Evolutionary conservation across 2,113 vertebrate genomes (phyloP), one percentile per base, ranked within the genome.

Genomic region (Oreocharis arfaki): DNA sequence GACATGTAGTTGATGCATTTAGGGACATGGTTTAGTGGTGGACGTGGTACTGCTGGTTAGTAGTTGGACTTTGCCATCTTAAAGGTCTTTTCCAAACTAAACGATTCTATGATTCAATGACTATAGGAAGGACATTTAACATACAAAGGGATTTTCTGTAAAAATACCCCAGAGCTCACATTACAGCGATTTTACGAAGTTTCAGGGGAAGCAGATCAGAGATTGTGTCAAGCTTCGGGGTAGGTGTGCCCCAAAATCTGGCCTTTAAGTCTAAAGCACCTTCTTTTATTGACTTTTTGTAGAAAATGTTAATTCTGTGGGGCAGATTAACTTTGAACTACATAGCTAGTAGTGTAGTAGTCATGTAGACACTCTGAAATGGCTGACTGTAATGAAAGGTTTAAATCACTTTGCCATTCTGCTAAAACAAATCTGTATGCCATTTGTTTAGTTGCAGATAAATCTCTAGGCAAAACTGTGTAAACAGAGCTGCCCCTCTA

Each of bases 391-490:
- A 90, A 90, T 61, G 19, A 91, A 89, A 93, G 44, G 61, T 83
- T 93, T 87, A 77, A 65, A 57, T 61, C 0, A 4, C 55, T 86
- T 46, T 84, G 68, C 28, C 33, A 26, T 78, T 78, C 42, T 92
- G 63, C 41, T 92, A 50, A 67, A 96, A 68, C 49, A 89, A 90
- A 80, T 87, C 49, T 84, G 47, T 39, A 56, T 50, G 65, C 69
- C 23, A 57, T 91, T 95, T 97, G 39, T 91, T 96, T 94, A 88
- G 88, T 32, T 79, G 63, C 71, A 91, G 92, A 86, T 60, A 96
- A 93, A 80, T 90, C 80, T 89, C 84, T 44, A 53, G 47, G 50
- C 78, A 83, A 86, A 91, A 77, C 87, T 75, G 53, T 53, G 68
- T 74, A 84, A 94, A 77, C 61, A 95, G 47, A 94, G 41, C 75